A percentile compares a stretch with the other conserved stretches of the same genome.
These are phyloP conservation scores for Drosophila tripunctata DNA, from an alignment of 2,888 invertebrate genomes.

Conservation along the genomic window DNA sequence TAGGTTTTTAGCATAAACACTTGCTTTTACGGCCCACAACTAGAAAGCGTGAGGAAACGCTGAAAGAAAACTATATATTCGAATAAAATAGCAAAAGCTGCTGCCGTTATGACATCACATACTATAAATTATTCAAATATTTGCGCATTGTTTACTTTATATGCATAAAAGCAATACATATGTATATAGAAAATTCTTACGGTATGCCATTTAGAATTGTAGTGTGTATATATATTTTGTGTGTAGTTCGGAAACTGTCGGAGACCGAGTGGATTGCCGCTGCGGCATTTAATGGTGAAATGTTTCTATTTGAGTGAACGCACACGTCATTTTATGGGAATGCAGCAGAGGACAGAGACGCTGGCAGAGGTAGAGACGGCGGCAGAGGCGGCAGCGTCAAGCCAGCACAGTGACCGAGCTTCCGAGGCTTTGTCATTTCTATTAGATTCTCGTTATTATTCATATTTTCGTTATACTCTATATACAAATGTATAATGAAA, in stretches of 20 bases:
- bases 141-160: conserved; percentile 56
- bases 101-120: conserved; percentile 72
- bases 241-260: conserved; percentile 34
- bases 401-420: conserved; percentile 9
- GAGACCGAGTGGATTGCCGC: conserved; percentile 35
- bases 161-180: conserved; percentile 34
- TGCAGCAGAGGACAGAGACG: conserved; percentile 43
- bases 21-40: conserved; percentile 16
- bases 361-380: too few relatives aligned
- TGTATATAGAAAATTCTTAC: conserved; percentile 24
- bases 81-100: conserved; percentile 26
- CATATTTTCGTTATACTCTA: not conserved
- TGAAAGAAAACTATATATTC: conserved; percentile 38
- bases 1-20: conserved; percentile 26
- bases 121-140: conserved; percentile 73
- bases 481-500: not conserved
- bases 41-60: conserved; percentile 57
- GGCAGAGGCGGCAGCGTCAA: too few relatives aligned
- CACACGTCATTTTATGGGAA: conserved; percentile 74
- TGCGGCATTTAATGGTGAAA: conserved; percentile 56
- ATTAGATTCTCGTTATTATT: conserved; percentile 27
- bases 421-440: conserved; percentile 29
- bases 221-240: not conserved
- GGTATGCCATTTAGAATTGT: conserved; percentile 44
- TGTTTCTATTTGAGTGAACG: conserved; percentile 70